phyloP scores from a whole-genome alignment of 2,888 invertebrate species.

The Dendrolimus houi region DNA sequence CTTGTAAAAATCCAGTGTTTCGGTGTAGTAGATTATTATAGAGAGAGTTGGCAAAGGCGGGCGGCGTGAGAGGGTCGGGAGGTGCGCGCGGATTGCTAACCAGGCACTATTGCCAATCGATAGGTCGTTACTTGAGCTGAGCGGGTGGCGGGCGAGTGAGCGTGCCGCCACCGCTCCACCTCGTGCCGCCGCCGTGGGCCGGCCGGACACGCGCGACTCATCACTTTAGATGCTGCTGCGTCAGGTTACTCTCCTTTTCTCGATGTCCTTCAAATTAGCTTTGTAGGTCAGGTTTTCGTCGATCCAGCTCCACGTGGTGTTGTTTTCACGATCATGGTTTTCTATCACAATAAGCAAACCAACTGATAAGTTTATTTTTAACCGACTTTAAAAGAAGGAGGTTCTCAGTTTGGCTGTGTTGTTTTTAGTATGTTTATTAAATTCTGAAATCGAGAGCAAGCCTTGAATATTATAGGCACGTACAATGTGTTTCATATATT shows the following conservation, averaged over 20 bases:
- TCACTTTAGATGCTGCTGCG: conserved; percentile 72
- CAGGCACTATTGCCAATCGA: conserved; percentile 75
- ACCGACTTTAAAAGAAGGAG: too few relatives aligned
- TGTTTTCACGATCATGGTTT: conserved; percentile 49
- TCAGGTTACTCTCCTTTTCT: conserved; percentile 77
- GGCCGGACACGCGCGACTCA: conserved; percentile 68
- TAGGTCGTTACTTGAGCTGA: conserved; percentile 67
- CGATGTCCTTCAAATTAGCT: conserved; percentile 77
- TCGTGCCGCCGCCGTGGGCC: conserved; percentile 25
- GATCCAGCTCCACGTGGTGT: conserved; percentile 63
- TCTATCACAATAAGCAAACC: conserved; percentile 15
- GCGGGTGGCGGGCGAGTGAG: conserved; percentile 18
- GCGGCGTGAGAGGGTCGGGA: conserved; percentile 23
- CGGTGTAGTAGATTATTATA: conserved; percentile 20
- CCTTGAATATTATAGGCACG: too few relatives aligned
- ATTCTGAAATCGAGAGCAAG: too few relatives aligned
- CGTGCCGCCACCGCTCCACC: conserved; percentile 10
- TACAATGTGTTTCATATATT: too few relatives aligned
- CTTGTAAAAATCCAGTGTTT: neutral
- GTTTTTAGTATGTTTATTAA: too few relatives aligned
- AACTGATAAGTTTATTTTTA: conserved; percentile 25
- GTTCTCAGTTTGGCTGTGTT: too few relatives aligned
- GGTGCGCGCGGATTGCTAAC: conserved; percentile 56
- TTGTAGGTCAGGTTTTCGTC: conserved; percentile 74
- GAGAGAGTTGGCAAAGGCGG: conserved; percentile 22